Evolutionary conservation across 2,797 vertebrate species (phyloP).

Genomic region (Sebastes trivittatus): DNA sequence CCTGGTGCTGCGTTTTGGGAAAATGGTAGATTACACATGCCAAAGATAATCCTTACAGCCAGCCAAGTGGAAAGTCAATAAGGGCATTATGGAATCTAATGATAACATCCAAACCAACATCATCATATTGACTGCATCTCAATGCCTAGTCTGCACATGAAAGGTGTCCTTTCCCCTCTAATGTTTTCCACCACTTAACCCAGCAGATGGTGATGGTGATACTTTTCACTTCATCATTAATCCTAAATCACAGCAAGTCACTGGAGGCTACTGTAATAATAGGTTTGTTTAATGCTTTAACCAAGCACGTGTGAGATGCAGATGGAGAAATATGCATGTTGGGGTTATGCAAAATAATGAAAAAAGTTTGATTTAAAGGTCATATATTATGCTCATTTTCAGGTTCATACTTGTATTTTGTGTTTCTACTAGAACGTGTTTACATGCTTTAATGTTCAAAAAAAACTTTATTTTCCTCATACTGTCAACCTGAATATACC

Average conservation of each 20-base stretch:
- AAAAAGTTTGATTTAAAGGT: constrained; percentile 48
- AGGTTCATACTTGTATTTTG: too few relatives aligned
- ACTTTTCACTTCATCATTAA: constrained; percentile 15
- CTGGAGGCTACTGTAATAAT: background rate
- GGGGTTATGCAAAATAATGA: background rate
- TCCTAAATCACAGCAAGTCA: constrained; percentile 11
- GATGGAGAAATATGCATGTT: background rate
- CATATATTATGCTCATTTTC: background rate
- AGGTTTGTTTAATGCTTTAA: background rate
- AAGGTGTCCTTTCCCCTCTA: constrained; percentile 15
- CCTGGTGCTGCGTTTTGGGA: constrained; percentile 38
- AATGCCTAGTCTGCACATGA: constrained; percentile 10
- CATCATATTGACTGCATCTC: constrained; percentile 22
- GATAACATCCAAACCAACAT: constrained; percentile 56
- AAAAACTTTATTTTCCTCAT: too few relatives aligned
- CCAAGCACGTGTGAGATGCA: background rate
- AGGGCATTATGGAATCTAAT: constrained; percentile 51
- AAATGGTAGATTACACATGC: constrained; percentile 41
- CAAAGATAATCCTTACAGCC: constrained; percentile 52
- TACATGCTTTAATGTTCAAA: too few relatives aligned
- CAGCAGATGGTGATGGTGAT: constrained; percentile 3
- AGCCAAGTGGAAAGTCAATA: constrained; percentile 56
- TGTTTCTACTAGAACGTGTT: too few relatives aligned
- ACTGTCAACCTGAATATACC: too few relatives aligned
- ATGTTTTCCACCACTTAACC: constrained; percentile 20